Conservation (phyloP, 2,888 invertebrate species). For the Eurois occulta region DNA sequence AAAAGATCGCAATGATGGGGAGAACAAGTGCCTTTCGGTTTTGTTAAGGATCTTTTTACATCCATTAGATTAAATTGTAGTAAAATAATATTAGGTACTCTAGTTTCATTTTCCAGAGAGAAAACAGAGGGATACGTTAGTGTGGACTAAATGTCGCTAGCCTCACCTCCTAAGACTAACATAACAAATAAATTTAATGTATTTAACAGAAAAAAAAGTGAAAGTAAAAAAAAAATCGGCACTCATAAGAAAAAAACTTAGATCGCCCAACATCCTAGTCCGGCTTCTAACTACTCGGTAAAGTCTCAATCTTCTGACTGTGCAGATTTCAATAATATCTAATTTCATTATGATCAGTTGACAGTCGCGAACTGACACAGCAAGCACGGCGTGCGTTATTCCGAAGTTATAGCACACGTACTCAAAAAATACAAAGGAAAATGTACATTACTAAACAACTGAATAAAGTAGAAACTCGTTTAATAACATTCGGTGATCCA, state of each 20-base stretch:
- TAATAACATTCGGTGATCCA: constrained; percentile 57
- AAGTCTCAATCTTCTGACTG: background rate
- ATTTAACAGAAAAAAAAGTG: background rate
- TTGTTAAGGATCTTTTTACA: background rate
- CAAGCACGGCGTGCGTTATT: background rate
- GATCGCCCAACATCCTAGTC: background rate
- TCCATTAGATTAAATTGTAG: background rate
- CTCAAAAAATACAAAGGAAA: constrained; percentile 26
- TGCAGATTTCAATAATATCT: constrained; percentile 20
- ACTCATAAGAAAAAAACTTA: background rate
- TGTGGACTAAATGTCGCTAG: background rate
- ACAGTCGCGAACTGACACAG: constrained; percentile 39
- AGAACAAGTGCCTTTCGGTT: too few relatives aligned
- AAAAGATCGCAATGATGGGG: too few relatives aligned
- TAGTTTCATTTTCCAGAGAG: background rate
- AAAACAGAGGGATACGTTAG: background rate
- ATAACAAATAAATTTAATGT: background rate
- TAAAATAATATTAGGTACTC: background rate
- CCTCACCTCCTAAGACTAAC: background rate
- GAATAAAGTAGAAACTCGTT: constrained; percentile 52
- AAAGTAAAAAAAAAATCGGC: background rate
- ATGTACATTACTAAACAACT: constrained; percentile 47
- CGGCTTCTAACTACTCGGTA: background rate
- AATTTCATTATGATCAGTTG: constrained; percentile 33
- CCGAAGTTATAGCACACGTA: background rate